Base-by-base conservation (phyloP, 2,797 vertebrate species). In the Adelosebastes latens region DNA sequence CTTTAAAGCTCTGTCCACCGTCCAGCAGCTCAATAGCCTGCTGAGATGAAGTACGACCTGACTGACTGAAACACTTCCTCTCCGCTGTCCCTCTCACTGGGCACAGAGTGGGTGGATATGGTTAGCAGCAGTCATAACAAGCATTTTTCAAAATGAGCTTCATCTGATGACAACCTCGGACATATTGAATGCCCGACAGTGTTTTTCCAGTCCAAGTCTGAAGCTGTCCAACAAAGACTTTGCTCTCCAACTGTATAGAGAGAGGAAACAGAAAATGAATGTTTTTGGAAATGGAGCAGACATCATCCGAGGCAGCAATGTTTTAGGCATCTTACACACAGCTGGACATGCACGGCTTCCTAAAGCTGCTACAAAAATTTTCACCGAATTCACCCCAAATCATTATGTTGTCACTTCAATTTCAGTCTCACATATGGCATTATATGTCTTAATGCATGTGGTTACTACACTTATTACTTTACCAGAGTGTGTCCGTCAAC, bases 101-200 rank as follows among this genome's bases (percentile, higher is more conserved):
- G 87, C 81, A 81, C 67, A 65, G 86, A 89, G 85, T 89, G 85
- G 90, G 88, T 89, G 93, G 92, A 92, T 89, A 86, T 79, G 86
- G 82, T 88, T 83, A 82, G 81, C 81, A 71, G 89, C 87, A 90
- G 90, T 93, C 92, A 93, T 93, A 94, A 93, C 94, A 93, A 83
- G 86, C 87, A 87, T 94, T 93, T 93, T 89, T 94, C 89, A 92
- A 91, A 91, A 89, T 81, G 82, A 92, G 81, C 90, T 82, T 87
- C 85, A 80, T 93, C 81, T 84, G 91, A 93, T 87, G 94, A 95
- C 90, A 94, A 91, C 83, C 79, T 84, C 31, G 72, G 88, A 90
- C 87, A 89, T 89, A 88, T 89, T 93, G 89, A 93, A 92, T 89
- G 89, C 85, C 60, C 60, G 13, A 75, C 83, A 75, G 87, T 88